Conservation (phyloP, 1,140 invertebrate genomes). For the Andricus grossulariae region DNA sequence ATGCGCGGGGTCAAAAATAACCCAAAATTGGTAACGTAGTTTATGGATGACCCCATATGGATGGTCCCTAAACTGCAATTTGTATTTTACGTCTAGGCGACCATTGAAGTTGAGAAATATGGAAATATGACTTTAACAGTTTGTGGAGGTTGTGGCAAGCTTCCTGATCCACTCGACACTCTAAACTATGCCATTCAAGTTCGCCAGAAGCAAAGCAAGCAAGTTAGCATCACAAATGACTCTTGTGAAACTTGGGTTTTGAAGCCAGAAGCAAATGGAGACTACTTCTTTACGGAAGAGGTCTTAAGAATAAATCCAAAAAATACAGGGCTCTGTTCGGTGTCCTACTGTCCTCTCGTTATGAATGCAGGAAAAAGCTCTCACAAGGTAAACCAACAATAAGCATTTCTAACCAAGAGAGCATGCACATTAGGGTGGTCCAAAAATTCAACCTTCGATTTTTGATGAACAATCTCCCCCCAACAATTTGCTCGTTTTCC, state of each 20-base stretch:
- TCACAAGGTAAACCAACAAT: constrained; percentile 48
- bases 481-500: too few species aligned
- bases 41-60: too few species aligned
- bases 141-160: constrained; percentile 62
- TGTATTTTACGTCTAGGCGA: constrained; percentile 53
- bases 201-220: constrained; percentile 53
- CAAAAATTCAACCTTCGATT: too few species aligned
- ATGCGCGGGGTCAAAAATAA: too few species aligned
- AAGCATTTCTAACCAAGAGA: background rate
- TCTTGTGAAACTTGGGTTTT: constrained; percentile 59
- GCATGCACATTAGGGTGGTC: background rate
- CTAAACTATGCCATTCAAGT: constrained; percentile 65
- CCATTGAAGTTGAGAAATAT: constrained; percentile 62
- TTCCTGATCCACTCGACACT: constrained; percentile 65
- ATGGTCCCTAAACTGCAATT: too few species aligned
- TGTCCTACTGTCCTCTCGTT: constrained; percentile 60
- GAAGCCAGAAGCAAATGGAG: constrained; percentile 61
- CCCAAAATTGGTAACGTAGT: too few species aligned
- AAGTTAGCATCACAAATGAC: constrained; percentile 64
- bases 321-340: constrained; percentile 34
- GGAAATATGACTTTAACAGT: constrained; percentile 57
- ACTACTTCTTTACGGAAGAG: constrained; percentile 59
- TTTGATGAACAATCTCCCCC: background rate
- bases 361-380: constrained; percentile 49
- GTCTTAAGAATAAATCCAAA: constrained; percentile 51